These are phyloP conservation scores for Drymonia ruficornis DNA, from an alignment of 2,888 invertebrate species.

Conservation along the genomic window DNA sequence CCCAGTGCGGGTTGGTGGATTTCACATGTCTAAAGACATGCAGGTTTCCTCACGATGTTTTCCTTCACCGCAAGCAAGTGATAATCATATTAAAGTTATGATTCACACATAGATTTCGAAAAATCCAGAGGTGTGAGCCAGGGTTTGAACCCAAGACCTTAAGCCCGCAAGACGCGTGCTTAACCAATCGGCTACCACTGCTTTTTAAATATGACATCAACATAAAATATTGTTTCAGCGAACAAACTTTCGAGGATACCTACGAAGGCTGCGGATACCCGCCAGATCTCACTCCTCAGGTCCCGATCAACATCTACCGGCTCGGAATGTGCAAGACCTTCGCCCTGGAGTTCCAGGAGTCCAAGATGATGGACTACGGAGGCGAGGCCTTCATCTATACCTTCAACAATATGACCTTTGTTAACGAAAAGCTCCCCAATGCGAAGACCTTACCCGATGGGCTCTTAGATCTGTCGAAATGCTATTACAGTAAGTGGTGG, in stretches of 20 bases:
- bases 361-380: slow-evolving; percentile 66
- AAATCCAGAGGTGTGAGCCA: no score
- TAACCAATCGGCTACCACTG: no score
- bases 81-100: no score
- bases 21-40: no score
- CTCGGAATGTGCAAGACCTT: slow-evolving; percentile 90
- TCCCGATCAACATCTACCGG: slow-evolving; percentile 86
- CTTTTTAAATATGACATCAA: no score
- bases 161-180: no score
- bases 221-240: slow-evolving; percentile 35
- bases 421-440: slow-evolving; percentile 65
- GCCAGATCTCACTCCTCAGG: slow-evolving; percentile 79
- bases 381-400: slow-evolving; percentile 86
- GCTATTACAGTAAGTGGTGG: slow-evolving; percentile 87
- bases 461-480: slow-evolving; percentile 85
- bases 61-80: no score
- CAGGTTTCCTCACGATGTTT: no score
- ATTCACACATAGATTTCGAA: no score
- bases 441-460: slow-evolving; percentile 86
- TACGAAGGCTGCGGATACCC: slow-evolving; percentile 91
- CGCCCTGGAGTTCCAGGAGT: slow-evolving; percentile 57
- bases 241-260: slow-evolving; percentile 81
- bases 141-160: no score
- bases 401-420: slow-evolving; percentile 86
- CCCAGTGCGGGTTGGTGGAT: no score